These are phyloP conservation scores for Synergus umbraculus DNA, from an alignment of 2,888 invertebrate species.

Conservation along the genomic window DNA sequence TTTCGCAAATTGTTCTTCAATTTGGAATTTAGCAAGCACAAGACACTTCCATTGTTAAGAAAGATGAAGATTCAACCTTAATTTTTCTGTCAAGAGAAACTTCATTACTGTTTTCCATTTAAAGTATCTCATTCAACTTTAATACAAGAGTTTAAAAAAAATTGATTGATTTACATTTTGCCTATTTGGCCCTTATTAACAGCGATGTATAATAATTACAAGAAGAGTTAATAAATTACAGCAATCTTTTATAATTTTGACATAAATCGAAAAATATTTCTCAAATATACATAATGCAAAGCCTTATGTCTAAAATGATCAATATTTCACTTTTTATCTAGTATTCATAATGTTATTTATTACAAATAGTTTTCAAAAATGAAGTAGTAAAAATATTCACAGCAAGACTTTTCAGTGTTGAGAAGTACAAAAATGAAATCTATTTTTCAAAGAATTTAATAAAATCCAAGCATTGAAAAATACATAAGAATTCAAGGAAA, in stretches of 20 bases:
- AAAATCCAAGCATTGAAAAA: too few relatives aligned
- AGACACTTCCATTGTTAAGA: not conserved
- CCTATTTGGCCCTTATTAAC: conserved; percentile 8
- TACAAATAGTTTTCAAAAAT: conserved; percentile 2
- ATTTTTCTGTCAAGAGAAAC: not conserved
- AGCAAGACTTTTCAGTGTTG: not conserved
- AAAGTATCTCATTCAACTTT: conserved; percentile 22
- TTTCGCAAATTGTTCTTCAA: not conserved
- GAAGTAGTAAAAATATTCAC: conserved; percentile 1
- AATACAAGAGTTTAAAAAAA: not conserved
- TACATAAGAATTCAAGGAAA: too few relatives aligned
- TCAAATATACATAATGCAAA: conserved; percentile 25
- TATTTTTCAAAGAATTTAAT: too few relatives aligned
- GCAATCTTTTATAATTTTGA: not conserved
- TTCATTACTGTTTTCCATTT: not conserved
- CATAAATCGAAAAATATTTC: conserved; percentile 18
- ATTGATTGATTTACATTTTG: conserved; percentile 11
- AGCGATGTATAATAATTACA: conserved; percentile 27
- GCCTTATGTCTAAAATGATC: conserved; percentile 21
- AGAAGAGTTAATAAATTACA: conserved; percentile 27
- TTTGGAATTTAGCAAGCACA: not conserved
- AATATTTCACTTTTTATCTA: conserved; percentile 6
- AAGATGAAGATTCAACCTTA: not conserved
- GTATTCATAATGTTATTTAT: not conserved
- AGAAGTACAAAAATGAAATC: too few relatives aligned